Percentiles rank a stretch among this genome's conserved stretches.
phyloP scores from a whole-genome alignment of 1,140 invertebrate species.

The Wiebesia pumilae region DNA sequence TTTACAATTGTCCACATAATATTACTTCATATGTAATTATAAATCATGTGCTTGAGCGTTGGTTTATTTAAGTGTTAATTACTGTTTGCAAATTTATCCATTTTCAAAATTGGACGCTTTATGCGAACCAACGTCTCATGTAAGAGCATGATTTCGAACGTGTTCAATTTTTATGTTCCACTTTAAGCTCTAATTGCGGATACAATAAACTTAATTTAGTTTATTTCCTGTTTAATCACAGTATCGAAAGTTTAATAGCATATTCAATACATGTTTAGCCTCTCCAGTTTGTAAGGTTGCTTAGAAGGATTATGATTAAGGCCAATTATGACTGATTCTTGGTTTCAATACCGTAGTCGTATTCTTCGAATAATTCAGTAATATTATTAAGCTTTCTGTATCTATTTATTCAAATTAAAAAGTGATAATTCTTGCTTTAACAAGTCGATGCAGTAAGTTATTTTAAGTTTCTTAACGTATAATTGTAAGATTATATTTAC shows the following conservation, averaged over 20 bases:
- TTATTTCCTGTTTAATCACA: background rate
- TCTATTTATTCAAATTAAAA: background rate
- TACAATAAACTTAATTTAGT: background rate
- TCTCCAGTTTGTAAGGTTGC: background rate
- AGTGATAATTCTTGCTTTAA: too few relatives aligned
- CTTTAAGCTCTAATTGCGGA: background rate
- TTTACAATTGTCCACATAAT: background rate
- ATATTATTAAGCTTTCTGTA: background rate
- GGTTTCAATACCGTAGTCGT: background rate
- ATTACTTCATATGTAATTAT: background rate
- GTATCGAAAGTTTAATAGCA: background rate
- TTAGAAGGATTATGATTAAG: background rate
- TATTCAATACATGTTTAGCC: conserved; percentile 16
- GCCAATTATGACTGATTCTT: background rate
- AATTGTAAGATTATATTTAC: background rate
- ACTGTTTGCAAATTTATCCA: background rate
- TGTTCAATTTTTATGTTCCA: background rate
- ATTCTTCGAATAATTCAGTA: background rate
- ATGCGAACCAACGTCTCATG: background rate
- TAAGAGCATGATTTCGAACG: background rate
- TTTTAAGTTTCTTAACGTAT: background rate
- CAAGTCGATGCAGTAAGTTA: background rate
- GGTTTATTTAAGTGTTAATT: background rate
- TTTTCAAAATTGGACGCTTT: background rate
- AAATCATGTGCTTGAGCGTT: background rate